These are phyloP conservation scores for crab-eating macaque (Macaca fascicularis) DNA, from an alignment of 2,113 vertebrate species.

Conservation along the genomic window T2T-MFA8v1.1 NC_088380.1:134213001-134213500, in stretches of 20 bases:
- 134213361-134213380: no score
- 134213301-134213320: no score
- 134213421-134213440: no score
- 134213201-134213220: neutral
- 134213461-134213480: no score
- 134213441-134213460: no score
- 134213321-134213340: no score
- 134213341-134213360: no score
- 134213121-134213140: neutral
- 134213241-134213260: neutral
- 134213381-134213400: no score
- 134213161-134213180: neutral
- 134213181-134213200: neutral
- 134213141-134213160: neutral
- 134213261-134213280: neutral
- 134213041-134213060: neutral
- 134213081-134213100: neutral
- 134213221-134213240: neutral
- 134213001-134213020: neutral
- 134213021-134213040: neutral
- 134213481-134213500: no score
- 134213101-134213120: conserved; percentile 3
- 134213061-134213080: neutral
- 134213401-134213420: no score
- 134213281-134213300: neutral